Evolutionary conservation across 2,113 vertebrate genomes (phyloP), one percentile per base, ranked within the genome.

Genomic region (Erythrocebus patas): DNA sequence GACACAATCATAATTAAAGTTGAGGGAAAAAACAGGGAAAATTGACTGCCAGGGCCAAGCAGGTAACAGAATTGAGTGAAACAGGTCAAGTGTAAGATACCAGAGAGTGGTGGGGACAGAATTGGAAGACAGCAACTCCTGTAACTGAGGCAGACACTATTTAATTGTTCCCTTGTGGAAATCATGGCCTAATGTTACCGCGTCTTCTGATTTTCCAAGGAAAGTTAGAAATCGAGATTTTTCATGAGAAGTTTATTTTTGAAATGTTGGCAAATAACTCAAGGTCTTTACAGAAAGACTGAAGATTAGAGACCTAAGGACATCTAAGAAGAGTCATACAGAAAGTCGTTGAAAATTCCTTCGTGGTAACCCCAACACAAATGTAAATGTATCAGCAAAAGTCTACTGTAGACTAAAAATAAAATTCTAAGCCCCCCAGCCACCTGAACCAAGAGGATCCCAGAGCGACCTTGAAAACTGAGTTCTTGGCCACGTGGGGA

Each of bases 41-140:
- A 17, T 1, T 2, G 8, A 91, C 13, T 27, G 1, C 27, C 9
- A 13, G 57, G n/a, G 22, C 30, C 72, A 50, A 61, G 64, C 48
- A 93, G 35, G 30, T 18, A 23, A 35, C 6, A 66, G 12, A 73
- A 81, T 5, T 0, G 0, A 76, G 61, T 5, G 38, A 64, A 45
- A 23, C 7, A 4, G 38, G 13, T 43, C 45, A 73, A 22, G 52
- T 0, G 4, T 32, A 6, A 57, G 18, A 38, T 14, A 13, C 23
- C 0, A 20, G 43, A 4, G 2, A 48, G 11, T 1, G 0, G 3
- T 1, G 27, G 18, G n/a, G 38, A 18, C 4, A 38, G 38, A 72
- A 32, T 5, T 8, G 38, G 82, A 55, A 43, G 38, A 23, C 5
- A 8, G 22, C 0, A 0, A 11, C 40, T 11, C 50, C 3, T 16